These are phyloP conservation scores for Echiichthys vipera DNA, from an alignment of 2,797 vertebrate genomes.

Conservation along the genomic window DNA sequence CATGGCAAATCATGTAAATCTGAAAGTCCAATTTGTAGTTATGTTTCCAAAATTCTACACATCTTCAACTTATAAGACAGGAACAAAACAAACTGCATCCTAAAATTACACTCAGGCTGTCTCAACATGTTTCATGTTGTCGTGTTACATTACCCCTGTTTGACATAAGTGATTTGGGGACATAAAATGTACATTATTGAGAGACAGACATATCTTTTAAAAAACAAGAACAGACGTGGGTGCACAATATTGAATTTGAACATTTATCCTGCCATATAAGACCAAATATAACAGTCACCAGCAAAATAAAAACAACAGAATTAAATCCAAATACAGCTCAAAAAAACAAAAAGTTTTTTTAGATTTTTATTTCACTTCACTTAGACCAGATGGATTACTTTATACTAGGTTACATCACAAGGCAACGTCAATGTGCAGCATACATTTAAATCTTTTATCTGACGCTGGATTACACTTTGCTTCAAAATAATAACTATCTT, in stretches of 20 bases:
- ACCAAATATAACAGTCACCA: not conserved
- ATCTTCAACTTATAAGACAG: not conserved
- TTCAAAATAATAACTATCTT: constrained; percentile 7
- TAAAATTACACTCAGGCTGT: not conserved
- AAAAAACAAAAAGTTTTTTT: not conserved
- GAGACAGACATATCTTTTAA: not conserved
- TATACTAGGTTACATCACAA: not conserved
- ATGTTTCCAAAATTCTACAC: not conserved
- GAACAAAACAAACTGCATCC: not conserved
- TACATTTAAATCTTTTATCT: not conserved
- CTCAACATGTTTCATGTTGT: not conserved
- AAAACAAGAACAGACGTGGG: not conserved
- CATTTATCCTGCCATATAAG: not conserved
- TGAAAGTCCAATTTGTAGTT: not conserved
- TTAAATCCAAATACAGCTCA: not conserved
- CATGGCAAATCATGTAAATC: not conserved
- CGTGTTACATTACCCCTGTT: not conserved
- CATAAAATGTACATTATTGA: not conserved
- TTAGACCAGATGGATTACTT: not conserved
- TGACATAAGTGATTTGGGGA: not conserved
- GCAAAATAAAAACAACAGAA: not conserved
- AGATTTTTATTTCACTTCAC: not conserved
- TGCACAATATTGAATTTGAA: not conserved
- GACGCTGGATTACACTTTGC: not conserved
- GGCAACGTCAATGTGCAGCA: not conserved